Base-by-base conservation (phyloP, 1,140 invertebrate species). In the Muscidifurax raptorellus region DNA sequence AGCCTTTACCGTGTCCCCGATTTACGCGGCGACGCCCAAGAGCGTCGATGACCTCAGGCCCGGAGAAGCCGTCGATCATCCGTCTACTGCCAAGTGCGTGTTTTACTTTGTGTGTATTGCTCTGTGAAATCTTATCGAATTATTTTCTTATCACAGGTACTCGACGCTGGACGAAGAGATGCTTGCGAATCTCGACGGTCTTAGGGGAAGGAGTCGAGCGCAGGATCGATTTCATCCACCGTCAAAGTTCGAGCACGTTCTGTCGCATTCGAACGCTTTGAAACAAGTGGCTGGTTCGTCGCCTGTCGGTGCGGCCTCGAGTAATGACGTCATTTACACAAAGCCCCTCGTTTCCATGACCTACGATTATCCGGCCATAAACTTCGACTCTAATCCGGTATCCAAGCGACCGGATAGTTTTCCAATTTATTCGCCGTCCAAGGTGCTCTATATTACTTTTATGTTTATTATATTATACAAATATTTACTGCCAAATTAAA, bases 151-250 rank as follows among this genome's bases (percentile, higher is more conserved):
- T 78, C 69, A 4, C 15, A 92, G 91, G 44, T 92, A 92, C 40
- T 89, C 91, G 2, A 90, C 89, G 0, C 59, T 91, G 59, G 90
- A 92, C 40, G 82, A 89, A 52, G 88, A 90, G 27, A 74, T 90
- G 40, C 28, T 92, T 22, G 80, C 88, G 0, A 88, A 90, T 59
- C 30, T 91, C 10, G 88, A 91, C 59, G 67, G 66, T 6, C 75
- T 83, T 28, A 78, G 40, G 5, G 64, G 64, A 0, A 86, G 84
- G 18, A 89, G 89, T 67, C 80, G 89, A 25, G 88, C 89, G 4
- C 90, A 93, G 59, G 89, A 92, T 0, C 88, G 92, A 36, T 93
- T 90, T 69, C 89, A 90, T 75, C 91, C 92, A 3, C 88, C 90
- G 1, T 89, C 90, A 0, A 85, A 83, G 28, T 91, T 90, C 78